phyloP scores from a whole-genome alignment of 2,113 vertebrate genomes.

The Leptobrachium leishanense region DNA sequence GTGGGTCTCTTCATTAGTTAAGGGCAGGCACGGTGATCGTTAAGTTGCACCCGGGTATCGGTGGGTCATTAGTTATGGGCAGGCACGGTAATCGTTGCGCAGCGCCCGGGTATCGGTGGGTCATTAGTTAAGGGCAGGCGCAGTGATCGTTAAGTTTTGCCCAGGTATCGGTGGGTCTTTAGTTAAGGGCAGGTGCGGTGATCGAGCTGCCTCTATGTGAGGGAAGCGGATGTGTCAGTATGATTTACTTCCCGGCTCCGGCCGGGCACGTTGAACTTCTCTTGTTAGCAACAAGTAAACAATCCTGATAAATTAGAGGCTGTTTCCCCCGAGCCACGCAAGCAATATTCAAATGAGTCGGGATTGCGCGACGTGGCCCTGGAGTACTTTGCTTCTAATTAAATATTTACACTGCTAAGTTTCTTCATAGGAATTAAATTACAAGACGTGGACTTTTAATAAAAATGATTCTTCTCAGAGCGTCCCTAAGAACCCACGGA shows the following conservation, averaged over 20 bases:
- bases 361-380: conserved; percentile 82
- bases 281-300: conserved; percentile 98
- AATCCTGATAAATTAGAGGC: conserved; percentile 97
- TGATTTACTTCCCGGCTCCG: conserved; percentile 88
- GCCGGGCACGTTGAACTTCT: conserved; percentile 75
- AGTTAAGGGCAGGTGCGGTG: conserved; percentile 80
- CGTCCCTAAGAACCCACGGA: background rate
- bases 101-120: too few relatives aligned
- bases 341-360: conserved; percentile 92
- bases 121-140: conserved; percentile 77
- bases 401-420: conserved; percentile 66
- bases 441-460: conserved; percentile 56
- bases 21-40: background rate
- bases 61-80: too few relatives aligned
- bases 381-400: conserved; percentile 59
- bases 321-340: conserved; percentile 76
- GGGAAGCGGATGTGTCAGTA: conserved; percentile 53
- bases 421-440: background rate
- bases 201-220: conserved; percentile 59
- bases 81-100: too few relatives aligned
- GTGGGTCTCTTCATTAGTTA: conserved; percentile 87
- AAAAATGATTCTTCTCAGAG: conserved; percentile 53
- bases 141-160: too few relatives aligned
- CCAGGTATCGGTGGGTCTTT: too few relatives aligned
- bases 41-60: too few relatives aligned